These are phyloP conservation scores for Amazona vittata DNA, from an alignment of 2,113 vertebrate genomes.

Conservation along the genomic window DNA sequence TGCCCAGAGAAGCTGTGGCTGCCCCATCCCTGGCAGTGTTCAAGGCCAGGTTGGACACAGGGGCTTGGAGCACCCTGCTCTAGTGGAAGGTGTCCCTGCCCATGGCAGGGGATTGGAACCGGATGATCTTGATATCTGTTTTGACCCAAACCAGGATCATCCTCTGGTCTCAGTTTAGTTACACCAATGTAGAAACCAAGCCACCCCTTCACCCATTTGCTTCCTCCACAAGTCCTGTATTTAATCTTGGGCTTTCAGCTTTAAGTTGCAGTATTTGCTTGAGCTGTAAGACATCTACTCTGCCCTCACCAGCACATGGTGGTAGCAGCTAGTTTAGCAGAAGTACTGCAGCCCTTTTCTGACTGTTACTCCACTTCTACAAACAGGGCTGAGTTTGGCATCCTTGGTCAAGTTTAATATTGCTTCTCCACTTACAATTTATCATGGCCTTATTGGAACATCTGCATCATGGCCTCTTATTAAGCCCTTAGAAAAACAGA, in stretches of 20 bases:
- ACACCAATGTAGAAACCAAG: background rate
- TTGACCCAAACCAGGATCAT: background rate
- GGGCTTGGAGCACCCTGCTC: too few relatives aligned
- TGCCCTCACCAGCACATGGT: background rate
- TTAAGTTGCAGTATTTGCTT: background rate
- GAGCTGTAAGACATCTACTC: background rate
- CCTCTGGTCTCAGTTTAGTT: background rate
- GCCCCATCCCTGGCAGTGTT: too few relatives aligned
- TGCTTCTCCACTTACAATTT: background rate
- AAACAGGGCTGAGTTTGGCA: background rate
- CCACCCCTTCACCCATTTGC: background rate
- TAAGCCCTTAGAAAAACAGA: conserved; percentile 28
- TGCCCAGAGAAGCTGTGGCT: too few relatives aligned
- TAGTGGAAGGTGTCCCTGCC: too few relatives aligned
- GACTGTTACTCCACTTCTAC: background rate
- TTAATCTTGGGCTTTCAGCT: background rate
- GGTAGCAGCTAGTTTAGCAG: background rate
- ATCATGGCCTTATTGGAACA: conserved; percentile 25
- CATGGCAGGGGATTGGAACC: too few relatives aligned
- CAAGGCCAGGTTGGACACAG: too few relatives aligned
- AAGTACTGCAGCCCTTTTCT: background rate
- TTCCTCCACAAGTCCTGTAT: background rate
- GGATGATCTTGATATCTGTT: background rate
- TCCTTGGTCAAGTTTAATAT: background rate
- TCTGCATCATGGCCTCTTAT: conserved; percentile 46